Percentiles rank a stretch among this genome's conserved stretches.
Conservation (phyloP, 2,797 vertebrate species). For the Neosilurus hyrtlii region DNA sequence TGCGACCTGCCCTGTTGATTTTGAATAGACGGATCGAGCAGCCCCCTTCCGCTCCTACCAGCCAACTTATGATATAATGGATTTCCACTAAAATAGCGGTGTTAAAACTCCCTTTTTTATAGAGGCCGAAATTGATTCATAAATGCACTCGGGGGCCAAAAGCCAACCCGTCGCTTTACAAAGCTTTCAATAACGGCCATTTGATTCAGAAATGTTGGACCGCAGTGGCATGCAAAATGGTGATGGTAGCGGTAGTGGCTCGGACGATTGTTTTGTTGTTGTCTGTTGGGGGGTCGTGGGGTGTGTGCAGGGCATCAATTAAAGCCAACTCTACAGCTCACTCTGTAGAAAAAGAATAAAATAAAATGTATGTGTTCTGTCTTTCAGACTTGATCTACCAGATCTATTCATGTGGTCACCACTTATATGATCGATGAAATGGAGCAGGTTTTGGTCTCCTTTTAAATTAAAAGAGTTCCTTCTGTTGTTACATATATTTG, state of each 20-base stretch:
- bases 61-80: slow-evolving; percentile 78
- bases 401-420: slow-evolving; percentile 68
- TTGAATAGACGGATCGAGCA: slow-evolving; percentile 71
- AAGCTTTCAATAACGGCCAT: slow-evolving; percentile 77
- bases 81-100: slow-evolving; percentile 80
- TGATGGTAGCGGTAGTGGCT: slow-evolving; percentile 62
- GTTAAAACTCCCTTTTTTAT: slow-evolving; percentile 76
- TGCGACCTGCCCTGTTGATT: slow-evolving; percentile 65
- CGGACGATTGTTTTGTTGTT: slow-evolving; percentile 73
- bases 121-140: slow-evolving; percentile 76
- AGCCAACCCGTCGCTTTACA: slow-evolving; percentile 70
- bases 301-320: slow-evolving; percentile 65
- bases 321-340: slow-evolving; percentile 66
- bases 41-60: slow-evolving; percentile 66
- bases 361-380: slow-evolving; percentile 38
- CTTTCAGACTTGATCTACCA: slow-evolving; percentile 47
- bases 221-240: slow-evolving; percentile 71
- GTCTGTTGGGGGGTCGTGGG: slow-evolving; percentile 64
- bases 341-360: slow-evolving; percentile 46
- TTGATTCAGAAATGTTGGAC: slow-evolving; percentile 73
- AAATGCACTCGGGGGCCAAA: slow-evolving; percentile 74
- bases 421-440: slow-evolving; percentile 77
- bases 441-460: slow-evolving; percentile 11
- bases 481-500: slow-evolving; percentile 21
- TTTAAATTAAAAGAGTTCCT: slow-evolving; percentile 61